Conservation (phyloP, 2,797 vertebrate genomes). For the Phrynocephalus vlangalii region DNA sequence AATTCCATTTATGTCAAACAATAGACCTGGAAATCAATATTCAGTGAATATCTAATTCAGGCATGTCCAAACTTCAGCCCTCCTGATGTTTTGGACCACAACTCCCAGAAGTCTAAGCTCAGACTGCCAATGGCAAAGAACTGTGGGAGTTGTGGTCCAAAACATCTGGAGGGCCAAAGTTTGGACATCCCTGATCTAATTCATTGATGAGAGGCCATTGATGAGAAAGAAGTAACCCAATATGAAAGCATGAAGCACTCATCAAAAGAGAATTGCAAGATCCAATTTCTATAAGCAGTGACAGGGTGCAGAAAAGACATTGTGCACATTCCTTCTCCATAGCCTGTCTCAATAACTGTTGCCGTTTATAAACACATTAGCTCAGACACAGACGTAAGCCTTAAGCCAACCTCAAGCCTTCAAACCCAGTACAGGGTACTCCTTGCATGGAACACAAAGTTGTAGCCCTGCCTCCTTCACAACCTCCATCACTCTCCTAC, state of each 20-base stretch:
- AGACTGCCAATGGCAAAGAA: no score
- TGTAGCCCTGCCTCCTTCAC: no score
- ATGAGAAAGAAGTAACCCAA: neutral
- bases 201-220: neutral
- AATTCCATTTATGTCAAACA: neutral
- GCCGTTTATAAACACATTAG: neutral
- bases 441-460: no score
- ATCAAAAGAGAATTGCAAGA: neutral
- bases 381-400: no score
- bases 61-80: no score
- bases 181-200: neutral
- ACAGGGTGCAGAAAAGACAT: neutral
- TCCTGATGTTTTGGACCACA: no score
- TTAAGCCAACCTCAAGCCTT: no score
- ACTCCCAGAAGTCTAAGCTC: no score
- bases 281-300: neutral
- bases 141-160: no score
- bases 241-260: neutral
- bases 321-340: neutral
- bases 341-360: neutral
- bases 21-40: neutral
- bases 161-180: no score
- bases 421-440: no score
- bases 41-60: neutral
- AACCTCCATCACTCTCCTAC: no score